Evolutionary conservation across 2,888 invertebrate genomes (phyloP), one percentile per base, ranked within the genome.

Genomic region (Sarcophaga caerulescens): DNA sequence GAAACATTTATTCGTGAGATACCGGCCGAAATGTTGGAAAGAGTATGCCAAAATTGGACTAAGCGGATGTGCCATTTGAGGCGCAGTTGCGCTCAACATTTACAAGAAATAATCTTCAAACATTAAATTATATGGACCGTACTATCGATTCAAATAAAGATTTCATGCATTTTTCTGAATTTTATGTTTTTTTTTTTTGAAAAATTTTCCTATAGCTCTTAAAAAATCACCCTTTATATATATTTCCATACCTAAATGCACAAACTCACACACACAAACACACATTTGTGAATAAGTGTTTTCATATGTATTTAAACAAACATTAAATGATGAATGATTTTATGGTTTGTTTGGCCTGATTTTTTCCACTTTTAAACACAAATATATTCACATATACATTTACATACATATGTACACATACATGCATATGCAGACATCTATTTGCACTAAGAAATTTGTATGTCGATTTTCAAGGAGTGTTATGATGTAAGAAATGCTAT

Each of bases 271-370:
- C 69, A 4, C 19, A 17, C 17, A 47, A 4, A 17, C 23, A 47
- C 47, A 60, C 45, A 47, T 79, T 66, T 80, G 25, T 74, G 52
- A 17, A 44, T 63, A 63, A 75, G 74, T 74, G 70, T 81, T 76
- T 60, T 71, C 70, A 79, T 79, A 79, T 79, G 79, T 75, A 82
- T 82, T 85, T 85, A 85, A 85, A 82, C 82, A 82, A 85, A 85
- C 90, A 91, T 89, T 88, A 91, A 92, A 92, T 91, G 91, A 92
- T 91, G 90, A 92, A 91, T 91, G 92, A 91, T 91, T 91, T 92
- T 90, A 92, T 91, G 90, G 92, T 91, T 91, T 91, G 90, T 90
- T 91, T 92, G 91, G 90, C 91, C 91, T 92, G 90, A 90, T 90
- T 91, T 91, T 69, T 71, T 75, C n/a, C 21, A 75, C 75, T 65